Conservation (phyloP, 2,113 vertebrate genomes). For the Syngnathoides biaculeatus region DNA sequence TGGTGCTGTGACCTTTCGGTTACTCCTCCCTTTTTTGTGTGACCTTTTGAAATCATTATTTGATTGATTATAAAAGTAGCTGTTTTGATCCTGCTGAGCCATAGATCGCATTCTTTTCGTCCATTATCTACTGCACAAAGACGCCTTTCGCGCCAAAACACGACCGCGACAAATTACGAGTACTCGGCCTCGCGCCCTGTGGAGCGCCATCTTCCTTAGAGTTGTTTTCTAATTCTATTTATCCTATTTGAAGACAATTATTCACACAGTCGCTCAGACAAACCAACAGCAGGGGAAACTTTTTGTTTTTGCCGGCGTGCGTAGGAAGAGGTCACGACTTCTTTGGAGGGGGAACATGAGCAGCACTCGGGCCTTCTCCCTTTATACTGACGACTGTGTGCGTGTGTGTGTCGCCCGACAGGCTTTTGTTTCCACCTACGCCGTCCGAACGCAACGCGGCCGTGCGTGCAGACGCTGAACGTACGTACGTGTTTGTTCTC, state of each 20-base stretch:
- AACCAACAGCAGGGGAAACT: neutral
- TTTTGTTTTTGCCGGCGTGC: neutral
- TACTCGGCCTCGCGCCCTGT: neutral
- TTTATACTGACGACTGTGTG: slow-evolving; percentile 12
- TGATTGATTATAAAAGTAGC: no score
- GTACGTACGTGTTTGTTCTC: slow-evolving; percentile 52
- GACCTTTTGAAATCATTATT: no score
- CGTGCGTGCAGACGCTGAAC: slow-evolving; percentile 42
- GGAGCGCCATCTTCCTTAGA: neutral
- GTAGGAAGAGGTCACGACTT: slow-evolving; percentile 18
- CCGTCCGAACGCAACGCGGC: slow-evolving; percentile 27
- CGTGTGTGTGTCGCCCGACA: slow-evolving; percentile 31
- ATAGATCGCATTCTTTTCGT: no score
- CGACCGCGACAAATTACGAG: neutral
- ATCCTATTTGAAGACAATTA: neutral
- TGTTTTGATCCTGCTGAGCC: no score
- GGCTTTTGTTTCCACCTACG: slow-evolving; percentile 47
- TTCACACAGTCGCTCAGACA: neutral
- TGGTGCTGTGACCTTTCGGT: no score
- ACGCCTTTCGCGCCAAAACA: no score
- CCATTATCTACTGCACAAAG: no score
- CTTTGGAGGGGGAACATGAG: slow-evolving; percentile 9
- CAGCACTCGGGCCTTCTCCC: slow-evolving; percentile 15
- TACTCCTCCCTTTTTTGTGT: no score
- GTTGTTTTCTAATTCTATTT: neutral